A percentile compares a stretch with the other conserved stretches of the same genome.
phyloP scores from a whole-genome alignment of 2,888 invertebrate genomes.

The Campaea margaritaria region DNA sequence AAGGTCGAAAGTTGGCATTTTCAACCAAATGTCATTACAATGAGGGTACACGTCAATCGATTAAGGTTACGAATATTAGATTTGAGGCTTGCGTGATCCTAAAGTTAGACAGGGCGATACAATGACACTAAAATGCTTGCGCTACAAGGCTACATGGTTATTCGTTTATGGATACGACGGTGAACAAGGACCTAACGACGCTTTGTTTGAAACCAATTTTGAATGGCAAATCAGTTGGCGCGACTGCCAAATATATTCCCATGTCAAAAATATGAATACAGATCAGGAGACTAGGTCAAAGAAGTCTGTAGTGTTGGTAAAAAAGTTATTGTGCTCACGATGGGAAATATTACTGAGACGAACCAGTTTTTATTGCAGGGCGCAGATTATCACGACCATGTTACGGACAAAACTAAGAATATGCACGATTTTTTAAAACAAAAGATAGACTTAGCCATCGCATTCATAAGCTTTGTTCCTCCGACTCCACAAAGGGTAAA shows the following conservation, averaged over 20 bases:
- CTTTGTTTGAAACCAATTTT: conserved; percentile 5
- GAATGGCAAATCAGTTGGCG: conserved; percentile 5
- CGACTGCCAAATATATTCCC: neutral
- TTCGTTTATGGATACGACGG: conserved; percentile 5
- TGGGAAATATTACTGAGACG: too few relatives aligned
- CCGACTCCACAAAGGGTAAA: too few relatives aligned
- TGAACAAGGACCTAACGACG: conserved; percentile 4
- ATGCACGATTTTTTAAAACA: too few relatives aligned
- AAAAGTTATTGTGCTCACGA: too few relatives aligned
- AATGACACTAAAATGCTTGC: conserved; percentile 2
- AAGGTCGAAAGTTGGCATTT: conserved; percentile 55
- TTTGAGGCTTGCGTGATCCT: conserved; percentile 21
- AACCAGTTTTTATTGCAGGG: too few relatives aligned
- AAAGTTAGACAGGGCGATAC: conserved; percentile 7
- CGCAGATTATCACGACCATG: too few relatives aligned
- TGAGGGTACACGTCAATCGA: conserved; percentile 33
- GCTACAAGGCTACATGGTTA: conserved; percentile 6
- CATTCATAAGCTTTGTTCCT: too few relatives aligned
- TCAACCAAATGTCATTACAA: conserved; percentile 47
- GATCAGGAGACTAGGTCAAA: too few relatives aligned
- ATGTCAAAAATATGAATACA: neutral
- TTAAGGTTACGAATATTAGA: conserved; percentile 25
- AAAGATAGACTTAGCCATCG: too few relatives aligned
- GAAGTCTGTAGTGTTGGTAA: too few relatives aligned
- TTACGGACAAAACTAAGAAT: too few relatives aligned